Evolutionary conservation across 2,888 invertebrate species (phyloP).

Genomic region (Limulus polyphemus): DNA sequence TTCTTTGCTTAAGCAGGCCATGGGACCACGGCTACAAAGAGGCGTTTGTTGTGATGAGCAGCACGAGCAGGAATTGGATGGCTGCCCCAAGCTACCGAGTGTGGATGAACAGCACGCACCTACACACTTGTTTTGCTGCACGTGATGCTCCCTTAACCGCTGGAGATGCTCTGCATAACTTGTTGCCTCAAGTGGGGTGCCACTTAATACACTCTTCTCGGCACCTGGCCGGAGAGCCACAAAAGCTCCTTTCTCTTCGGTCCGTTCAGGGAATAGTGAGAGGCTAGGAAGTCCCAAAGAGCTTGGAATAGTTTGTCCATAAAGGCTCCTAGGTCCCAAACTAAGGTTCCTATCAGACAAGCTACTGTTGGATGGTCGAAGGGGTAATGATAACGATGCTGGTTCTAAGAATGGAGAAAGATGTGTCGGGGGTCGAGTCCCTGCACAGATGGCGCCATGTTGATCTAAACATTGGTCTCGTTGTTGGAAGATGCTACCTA

Average conservation of each 20-base stretch:
- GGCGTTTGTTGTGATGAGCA: slow-evolving; percentile 17
- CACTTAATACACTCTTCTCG: slow-evolving; percentile 12
- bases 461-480: slow-evolving; percentile 9
- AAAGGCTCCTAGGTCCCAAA: slow-evolving; percentile 12
- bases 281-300: slow-evolving; percentile 19
- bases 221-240: slow-evolving; percentile 12
- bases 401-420: slow-evolving; percentile 18
- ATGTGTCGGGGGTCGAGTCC: slow-evolving; percentile 9
- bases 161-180: slow-evolving; percentile 20
- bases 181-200: slow-evolving; percentile 12
- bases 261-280: slow-evolving; percentile 15
- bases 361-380: slow-evolving; percentile 12
- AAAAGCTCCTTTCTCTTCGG: slow-evolving; percentile 19
- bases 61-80: slow-evolving; percentile 15
- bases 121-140: slow-evolving; percentile 15
- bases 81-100: slow-evolving; percentile 12
- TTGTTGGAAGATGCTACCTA: slow-evolving; percentile 16
- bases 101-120: slow-evolving; percentile 13
- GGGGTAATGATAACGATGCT: slow-evolving; percentile 12
- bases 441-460: slow-evolving; percentile 10
- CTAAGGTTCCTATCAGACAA: slow-evolving; percentile 12
- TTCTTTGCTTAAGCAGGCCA: slow-evolving; percentile 16
- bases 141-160: slow-evolving; percentile 14
- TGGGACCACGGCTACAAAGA: slow-evolving; percentile 16
- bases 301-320: slow-evolving; percentile 10